phyloP scores from a whole-genome alignment of 2,888 invertebrate species.

The Calliphora vomitoria region DNA sequence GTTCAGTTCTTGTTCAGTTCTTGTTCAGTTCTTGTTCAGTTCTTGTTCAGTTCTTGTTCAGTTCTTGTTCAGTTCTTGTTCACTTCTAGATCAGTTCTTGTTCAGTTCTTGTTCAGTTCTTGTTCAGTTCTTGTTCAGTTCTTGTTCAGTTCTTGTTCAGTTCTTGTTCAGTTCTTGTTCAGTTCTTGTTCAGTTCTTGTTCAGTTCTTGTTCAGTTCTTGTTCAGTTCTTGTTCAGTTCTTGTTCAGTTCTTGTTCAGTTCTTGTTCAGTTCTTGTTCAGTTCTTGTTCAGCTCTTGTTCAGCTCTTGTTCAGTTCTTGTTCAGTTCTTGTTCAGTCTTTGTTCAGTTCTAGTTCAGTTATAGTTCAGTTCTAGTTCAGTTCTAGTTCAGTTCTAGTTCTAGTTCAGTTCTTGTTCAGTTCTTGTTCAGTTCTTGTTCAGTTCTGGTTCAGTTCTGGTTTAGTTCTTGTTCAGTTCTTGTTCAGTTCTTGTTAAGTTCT shows the following conservation, averaged over 20 bases:
- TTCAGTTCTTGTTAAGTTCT: constrained; percentile 2
- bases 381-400: constrained; percentile 5
- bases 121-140: not conserved
- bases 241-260: not conserved
- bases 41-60: not conserved
- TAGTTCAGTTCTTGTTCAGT: constrained; percentile 5
- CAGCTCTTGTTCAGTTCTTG: not conserved
- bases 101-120: not conserved
- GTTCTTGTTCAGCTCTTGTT: not conserved
- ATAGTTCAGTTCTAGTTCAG: not conserved
- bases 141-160: not conserved
- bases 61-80: not conserved
- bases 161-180: not conserved
- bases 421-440: constrained; percentile 3
- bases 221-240: not conserved
- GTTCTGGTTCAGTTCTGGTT: not conserved
- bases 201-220: not conserved
- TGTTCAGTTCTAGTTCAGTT: not conserved
- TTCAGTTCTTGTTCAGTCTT: constrained; percentile 2
- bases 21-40: not conserved
- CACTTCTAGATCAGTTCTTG: not conserved
- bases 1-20: not conserved
- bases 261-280: not conserved
- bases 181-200: not conserved
- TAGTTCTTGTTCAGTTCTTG: constrained; percentile 3